phyloP scores from a whole-genome alignment of 2,113 vertebrate genomes.

The Rhipidura dahli region DNA sequence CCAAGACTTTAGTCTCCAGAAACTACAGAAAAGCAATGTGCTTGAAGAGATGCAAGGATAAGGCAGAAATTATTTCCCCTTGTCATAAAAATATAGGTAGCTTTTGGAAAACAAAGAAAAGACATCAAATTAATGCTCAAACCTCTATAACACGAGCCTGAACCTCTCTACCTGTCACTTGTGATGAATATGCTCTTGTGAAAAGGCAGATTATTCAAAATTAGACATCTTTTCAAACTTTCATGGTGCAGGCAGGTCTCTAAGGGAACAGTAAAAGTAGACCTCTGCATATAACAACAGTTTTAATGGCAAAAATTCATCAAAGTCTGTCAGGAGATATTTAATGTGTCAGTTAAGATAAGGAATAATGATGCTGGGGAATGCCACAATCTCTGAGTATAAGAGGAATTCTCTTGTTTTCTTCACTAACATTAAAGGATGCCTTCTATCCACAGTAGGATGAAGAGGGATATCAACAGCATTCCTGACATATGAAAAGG shows the following conservation, averaged over 20 bases:
- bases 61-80: slow-evolving; percentile 25
- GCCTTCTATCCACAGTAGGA: background rate
- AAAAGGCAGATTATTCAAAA: slow-evolving; percentile 62
- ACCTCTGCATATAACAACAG: slow-evolving; percentile 55
- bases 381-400: background rate
- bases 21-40: background rate
- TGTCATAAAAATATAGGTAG: slow-evolving; percentile 59
- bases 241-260: slow-evolving; percentile 26
- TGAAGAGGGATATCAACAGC: background rate
- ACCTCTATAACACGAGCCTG: background rate
- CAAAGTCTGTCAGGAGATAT: slow-evolving; percentile 61
- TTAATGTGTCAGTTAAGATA: slow-evolving; percentile 59
- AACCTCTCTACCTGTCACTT: slow-evolving; percentile 47
- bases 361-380: slow-evolving; percentile 28
- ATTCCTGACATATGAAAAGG: background rate
- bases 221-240: slow-evolving; percentile 56
- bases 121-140: slow-evolving; percentile 51
- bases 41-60: slow-evolving; percentile 31
- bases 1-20: slow-evolving; percentile 32
- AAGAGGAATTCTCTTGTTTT: slow-evolving; percentile 39
- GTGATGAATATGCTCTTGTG: slow-evolving; percentile 46
- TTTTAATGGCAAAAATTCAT: slow-evolving; percentile 67
- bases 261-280: slow-evolving; percentile 44
- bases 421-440: background rate
- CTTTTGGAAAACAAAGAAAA: slow-evolving; percentile 57